These are phyloP conservation scores for Hypsopygia costalis DNA, from an alignment of 2,888 invertebrate genomes.

Conservation along the genomic window DNA sequence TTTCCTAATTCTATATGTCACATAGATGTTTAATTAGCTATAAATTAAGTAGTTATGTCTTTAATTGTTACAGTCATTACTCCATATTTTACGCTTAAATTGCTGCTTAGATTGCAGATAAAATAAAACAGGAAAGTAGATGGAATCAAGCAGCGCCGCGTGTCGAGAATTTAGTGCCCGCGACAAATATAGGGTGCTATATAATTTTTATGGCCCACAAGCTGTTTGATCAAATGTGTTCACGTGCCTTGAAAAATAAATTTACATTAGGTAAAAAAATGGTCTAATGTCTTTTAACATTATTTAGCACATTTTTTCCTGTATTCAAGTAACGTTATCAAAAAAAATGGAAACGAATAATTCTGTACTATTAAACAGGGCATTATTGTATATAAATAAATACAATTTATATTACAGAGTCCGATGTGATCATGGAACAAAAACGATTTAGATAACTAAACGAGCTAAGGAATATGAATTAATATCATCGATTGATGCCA, in stretches of 20 bases:
- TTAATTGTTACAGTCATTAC: conserved; percentile 6
- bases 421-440: too few relatives aligned
- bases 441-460: too few relatives aligned
- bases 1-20: too few relatives aligned
- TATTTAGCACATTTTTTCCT: too few relatives aligned
- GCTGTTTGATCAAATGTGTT: conserved; percentile 5
- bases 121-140: conserved; percentile 11
- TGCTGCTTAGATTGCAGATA: conserved; percentile 9
- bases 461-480: too few relatives aligned
- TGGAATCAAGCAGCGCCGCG: conserved; percentile 7
- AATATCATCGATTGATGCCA: too few relatives aligned
- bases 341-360: too few relatives aligned
- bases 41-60: conserved; percentile 4
- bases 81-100: conserved; percentile 9
- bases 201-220: conserved; percentile 8
- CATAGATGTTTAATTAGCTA: neutral
- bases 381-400: too few relatives aligned
- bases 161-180: conserved; percentile 9
- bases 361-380: too few relatives aligned
- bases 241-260: conserved; percentile 5
- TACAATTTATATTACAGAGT: too few relatives aligned
- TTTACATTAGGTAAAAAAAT: neutral
- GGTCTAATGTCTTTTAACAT: neutral
- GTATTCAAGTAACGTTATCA: too few relatives aligned
- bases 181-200: conserved; percentile 10